Base-by-base conservation (phyloP, 2,888 invertebrate genomes). In the Drosophila formosana region DNA sequence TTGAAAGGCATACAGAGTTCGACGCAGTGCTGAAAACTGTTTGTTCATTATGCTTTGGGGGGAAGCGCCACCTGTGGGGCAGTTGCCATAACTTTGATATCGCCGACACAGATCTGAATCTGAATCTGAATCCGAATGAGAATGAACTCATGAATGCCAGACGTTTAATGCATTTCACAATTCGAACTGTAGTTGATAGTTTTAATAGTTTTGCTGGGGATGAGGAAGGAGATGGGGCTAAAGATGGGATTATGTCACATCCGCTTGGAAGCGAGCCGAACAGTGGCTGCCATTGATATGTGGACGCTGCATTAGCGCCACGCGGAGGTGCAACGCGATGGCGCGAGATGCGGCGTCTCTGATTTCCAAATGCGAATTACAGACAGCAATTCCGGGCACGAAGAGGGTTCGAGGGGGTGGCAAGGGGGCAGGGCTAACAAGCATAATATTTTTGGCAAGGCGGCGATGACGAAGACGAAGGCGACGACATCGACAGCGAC, bases 51-150 rank as follows among this genome's bases (percentile, higher is more conserved):
- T 46, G 53, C 52, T 63, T 58, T 41, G 13, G 5, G 23, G 23
- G 43, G 58, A 69, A 71, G 82, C 85, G 82, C 82, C 82, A 82
- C 87, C 82, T 82, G 82, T 84, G 87, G 87, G 87, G 82, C 61
- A 72, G 56, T 52, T 52, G 53, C 45, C 30, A 25, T n/a, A 46
- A 32, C 84, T 84, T 87, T 82, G 87, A 82, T 84, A 82, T 87
- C 76, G 77, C 85, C 82, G 82, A 81, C 82, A 82, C 66, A 84
- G 76, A 82, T 82, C 87, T 82, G 61, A 45, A 55, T 45, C 51
- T 32, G 52, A 64, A 72, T 62, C 3, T 3, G 32, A 32, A 28
- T 28, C 28, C 0, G 28, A 28, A 32, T 32, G 18, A 41, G 2
- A 41, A 41, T 18, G 39, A 70, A 61, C 72, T 61, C 23, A 87